Evolutionary conservation across 2,888 invertebrate species (phyloP).

Genomic region (Abrostola triplasia): DNA sequence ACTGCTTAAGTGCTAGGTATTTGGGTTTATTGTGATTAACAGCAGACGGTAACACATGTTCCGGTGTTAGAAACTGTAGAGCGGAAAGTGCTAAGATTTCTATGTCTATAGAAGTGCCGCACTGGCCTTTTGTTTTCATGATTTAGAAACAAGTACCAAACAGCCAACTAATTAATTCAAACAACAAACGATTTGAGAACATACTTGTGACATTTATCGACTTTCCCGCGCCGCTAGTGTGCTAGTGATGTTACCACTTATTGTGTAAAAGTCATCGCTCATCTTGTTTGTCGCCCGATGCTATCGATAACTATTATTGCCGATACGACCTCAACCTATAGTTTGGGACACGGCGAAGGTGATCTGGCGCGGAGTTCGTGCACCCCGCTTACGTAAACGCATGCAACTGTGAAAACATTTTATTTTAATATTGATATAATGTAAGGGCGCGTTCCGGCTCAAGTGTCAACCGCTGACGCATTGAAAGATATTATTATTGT

Average conservation of each 20-base stretch:
- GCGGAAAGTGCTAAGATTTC: not conserved
- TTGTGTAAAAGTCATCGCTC: conserved; percentile 64
- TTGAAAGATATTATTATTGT: conserved; percentile 52
- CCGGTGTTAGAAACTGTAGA: not conserved
- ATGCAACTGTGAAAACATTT: conserved; percentile 78
- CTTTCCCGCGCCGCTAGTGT: conserved; percentile 63
- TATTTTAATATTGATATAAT: conserved; percentile 66
- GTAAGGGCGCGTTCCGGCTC: conserved; percentile 56
- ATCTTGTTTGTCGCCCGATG: conserved; percentile 76
- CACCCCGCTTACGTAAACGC: conserved; percentile 83
- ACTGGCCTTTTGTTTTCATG: not conserved
- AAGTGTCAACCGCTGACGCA: conserved; percentile 47
- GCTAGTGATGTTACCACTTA: conserved; percentile 44
- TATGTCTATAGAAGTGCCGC: not conserved
- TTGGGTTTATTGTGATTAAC: not conserved
- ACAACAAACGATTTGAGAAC: conserved; percentile 51
- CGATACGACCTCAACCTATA: conserved; percentile 81
- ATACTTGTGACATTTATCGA: conserved; percentile 69
- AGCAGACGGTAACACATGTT: too few species aligned
- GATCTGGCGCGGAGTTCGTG: conserved; percentile 77
- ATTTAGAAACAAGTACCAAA: not conserved
- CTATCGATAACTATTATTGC: conserved; percentile 83
- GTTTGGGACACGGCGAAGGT: conserved; percentile 84
- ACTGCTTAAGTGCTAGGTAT: not conserved
- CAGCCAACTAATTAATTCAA: conserved; percentile 25